These are phyloP conservation scores for Palythoa grandis DNA, from an alignment of 92 coral and sea anemone genomes.

Conservation along the genomic window DNA sequence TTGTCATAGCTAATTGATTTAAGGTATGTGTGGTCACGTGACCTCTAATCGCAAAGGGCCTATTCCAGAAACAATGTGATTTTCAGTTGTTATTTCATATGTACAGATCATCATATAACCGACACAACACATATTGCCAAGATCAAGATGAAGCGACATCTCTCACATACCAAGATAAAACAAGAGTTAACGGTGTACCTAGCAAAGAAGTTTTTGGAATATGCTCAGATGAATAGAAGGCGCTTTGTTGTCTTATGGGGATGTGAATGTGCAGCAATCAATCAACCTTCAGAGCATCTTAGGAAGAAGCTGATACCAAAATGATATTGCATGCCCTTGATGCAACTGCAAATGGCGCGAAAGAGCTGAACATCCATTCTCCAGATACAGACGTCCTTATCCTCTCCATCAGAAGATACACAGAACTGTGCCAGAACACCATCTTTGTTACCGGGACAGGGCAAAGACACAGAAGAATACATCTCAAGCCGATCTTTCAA, in stretches of 20 bases:
- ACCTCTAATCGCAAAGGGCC: too few relatives aligned
- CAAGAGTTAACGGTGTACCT: slow-evolving; percentile 7
- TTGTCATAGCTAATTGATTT: too few relatives aligned
- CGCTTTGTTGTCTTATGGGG: neutral
- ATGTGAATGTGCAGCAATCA: slow-evolving; percentile 43
- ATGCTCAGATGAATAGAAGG: too few relatives aligned
- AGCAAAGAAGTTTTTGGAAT: too few relatives aligned
- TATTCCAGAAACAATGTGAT: too few relatives aligned
- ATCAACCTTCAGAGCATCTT: slow-evolving; percentile 8
- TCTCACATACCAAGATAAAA: slow-evolving; percentile 38
- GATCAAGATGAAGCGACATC: slow-evolving; percentile 42
- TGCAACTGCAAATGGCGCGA: slow-evolving; percentile 50
- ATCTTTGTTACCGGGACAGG: slow-evolving; percentile 44
- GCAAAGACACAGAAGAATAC: slow-evolving; percentile 34
- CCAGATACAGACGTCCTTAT: slow-evolving; percentile 33
- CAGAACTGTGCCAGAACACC: slow-evolving; percentile 30
- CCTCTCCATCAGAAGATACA: slow-evolving; percentile 29
- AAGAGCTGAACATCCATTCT: slow-evolving; percentile 5
- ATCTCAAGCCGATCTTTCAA: slow-evolving; percentile 20
- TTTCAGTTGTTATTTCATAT: too few relatives aligned
- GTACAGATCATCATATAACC: neutral
- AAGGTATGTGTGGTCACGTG: too few relatives aligned
- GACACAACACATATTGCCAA: slow-evolving; percentile 29
- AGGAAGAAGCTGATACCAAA: neutral
- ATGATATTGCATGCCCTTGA: slow-evolving; percentile 36